Conservation (phyloP, 2,797 vertebrate genomes). For the Poeciliopsis gracilis region DNA sequence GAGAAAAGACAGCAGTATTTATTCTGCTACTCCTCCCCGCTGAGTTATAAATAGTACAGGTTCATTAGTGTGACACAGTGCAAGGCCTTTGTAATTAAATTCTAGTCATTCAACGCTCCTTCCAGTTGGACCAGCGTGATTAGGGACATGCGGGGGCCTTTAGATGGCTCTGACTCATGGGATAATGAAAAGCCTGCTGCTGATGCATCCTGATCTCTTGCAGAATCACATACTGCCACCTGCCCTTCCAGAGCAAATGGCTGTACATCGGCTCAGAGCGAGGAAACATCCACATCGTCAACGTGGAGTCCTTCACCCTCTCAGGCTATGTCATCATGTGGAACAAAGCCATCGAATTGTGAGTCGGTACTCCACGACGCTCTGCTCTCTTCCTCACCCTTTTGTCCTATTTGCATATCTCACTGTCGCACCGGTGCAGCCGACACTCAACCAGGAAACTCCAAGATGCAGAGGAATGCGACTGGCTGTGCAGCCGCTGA, state of each 20-base stretch:
- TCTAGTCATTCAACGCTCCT: slow-evolving; percentile 54
- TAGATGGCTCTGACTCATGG: slow-evolving; percentile 49
- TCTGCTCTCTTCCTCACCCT: neutral
- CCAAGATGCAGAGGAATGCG: slow-evolving; percentile 35
- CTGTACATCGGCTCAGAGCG: slow-evolving; percentile 96
- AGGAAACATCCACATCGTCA: slow-evolving; percentile 98
- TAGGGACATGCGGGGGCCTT: slow-evolving; percentile 39
- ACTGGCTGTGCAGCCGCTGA: slow-evolving; percentile 26
- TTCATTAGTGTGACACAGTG: slow-evolving; percentile 71
- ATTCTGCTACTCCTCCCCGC: slow-evolving; percentile 21
- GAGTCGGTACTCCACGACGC: slow-evolving; percentile 72
- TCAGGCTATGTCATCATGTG: slow-evolving; percentile 99
- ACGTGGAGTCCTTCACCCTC: slow-evolving; percentile 99
- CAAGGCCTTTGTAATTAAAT: slow-evolving; percentile 74
- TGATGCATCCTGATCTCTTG: slow-evolving; percentile 53
- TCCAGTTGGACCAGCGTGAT: slow-evolving; percentile 56
- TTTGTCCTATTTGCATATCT: slow-evolving; percentile 35
- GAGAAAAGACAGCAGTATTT: slow-evolving; percentile 50
- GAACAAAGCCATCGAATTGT: slow-evolving; percentile 99
- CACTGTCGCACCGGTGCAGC: slow-evolving; percentile 17
- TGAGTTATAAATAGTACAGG: slow-evolving; percentile 60
- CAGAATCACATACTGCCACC: slow-evolving; percentile 98
- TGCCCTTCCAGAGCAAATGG: slow-evolving; percentile 99
- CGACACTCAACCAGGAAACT: slow-evolving; percentile 47
- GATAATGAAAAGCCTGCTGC: slow-evolving; percentile 59